Conservation (phyloP, 2,888 invertebrate species). For the Caenorhabditis sulstoni region DNA sequence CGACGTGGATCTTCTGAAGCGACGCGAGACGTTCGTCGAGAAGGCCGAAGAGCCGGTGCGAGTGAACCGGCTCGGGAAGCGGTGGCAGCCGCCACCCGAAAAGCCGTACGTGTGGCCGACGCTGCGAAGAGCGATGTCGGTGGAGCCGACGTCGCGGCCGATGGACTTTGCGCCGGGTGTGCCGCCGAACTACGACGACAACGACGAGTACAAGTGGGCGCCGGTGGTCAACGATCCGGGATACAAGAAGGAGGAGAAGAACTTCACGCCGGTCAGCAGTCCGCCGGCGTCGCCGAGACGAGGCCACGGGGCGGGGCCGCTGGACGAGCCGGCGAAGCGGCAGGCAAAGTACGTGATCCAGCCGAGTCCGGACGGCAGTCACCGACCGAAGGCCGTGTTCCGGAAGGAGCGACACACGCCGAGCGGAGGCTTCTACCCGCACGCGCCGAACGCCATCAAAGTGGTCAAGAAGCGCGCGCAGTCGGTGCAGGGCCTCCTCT, state of each 20-base stretch:
- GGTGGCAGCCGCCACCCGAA: constrained; percentile 81
- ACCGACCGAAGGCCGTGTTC: constrained; percentile 79
- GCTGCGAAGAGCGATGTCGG: constrained; percentile 66
- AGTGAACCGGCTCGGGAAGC: constrained; percentile 74
- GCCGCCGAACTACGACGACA: constrained; percentile 52
- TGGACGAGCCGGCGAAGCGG: constrained; percentile 76
- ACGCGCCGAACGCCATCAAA: constrained; percentile 79
- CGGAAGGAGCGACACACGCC: constrained; percentile 72
- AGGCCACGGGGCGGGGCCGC: constrained; percentile 71
- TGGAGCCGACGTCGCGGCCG: constrained; percentile 64
- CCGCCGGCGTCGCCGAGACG: constrained; percentile 75
- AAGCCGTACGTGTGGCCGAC: constrained; percentile 76
- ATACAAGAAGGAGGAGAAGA: constrained; percentile 79
- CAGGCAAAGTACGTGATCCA: constrained; percentile 75
- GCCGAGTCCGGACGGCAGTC: constrained; percentile 78
- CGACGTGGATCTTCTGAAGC: constrained; percentile 78
- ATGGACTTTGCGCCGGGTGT: constrained; percentile 68
- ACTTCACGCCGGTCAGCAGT: constrained; percentile 79
- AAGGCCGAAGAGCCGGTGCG: constrained; percentile 70
- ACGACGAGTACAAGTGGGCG: constrained; percentile 77
- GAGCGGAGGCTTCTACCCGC: constrained; percentile 78
- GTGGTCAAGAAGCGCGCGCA: constrained; percentile 68
- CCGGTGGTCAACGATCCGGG: constrained; percentile 78
- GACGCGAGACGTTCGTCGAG: constrained; percentile 79
- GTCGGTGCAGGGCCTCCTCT: constrained; percentile 57